Base-by-base conservation (phyloP, 2,888 invertebrate species). In the Tetranychus truncatus region DNA sequence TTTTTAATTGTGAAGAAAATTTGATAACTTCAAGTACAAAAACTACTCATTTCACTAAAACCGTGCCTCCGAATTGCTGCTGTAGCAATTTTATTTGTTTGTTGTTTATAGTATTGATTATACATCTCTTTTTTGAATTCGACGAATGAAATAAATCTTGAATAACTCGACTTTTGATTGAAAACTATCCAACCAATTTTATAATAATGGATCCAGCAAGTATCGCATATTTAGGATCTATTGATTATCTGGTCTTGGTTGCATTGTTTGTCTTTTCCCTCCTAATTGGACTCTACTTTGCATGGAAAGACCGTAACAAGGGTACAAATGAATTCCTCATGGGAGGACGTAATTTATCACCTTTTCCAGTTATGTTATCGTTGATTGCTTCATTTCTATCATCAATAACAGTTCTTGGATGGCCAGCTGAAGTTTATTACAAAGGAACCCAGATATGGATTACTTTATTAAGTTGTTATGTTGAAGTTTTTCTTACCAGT, bases 301-400 rank as follows among this genome's bases (percentile, higher is more conserved):
- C 86, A 80, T 86, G 86, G 80, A 85, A 84, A 24, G 77, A 76
- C 66, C 78, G 83, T 79, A 85, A 84, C 78, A 83, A 85, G 81
- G 88, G 78, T 83, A 82, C 81, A 44, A 80, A 80, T 65, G 82
- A 83, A 76, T 81, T 82, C 71, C 80, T 83, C 34, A 80, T 82
- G 73, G 83, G 82, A 7, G 78, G 81, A 55, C 78, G 82, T 67
- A 78, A 80, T n/a, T 81, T 83, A 81, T 78, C 81, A 34, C 80
- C 82, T 44, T 78, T 82, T 45, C 82, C 83, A 8, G 81, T 82
- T 7, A 80, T 81, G 18, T 79, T 82, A 77, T 81, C 81, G 6
- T 78, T 83, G 6, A 79, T 82, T 77, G 82, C 82, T 45, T 81
- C 82, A 66, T 82, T 76, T 44, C 46, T 81, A 78, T 81, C 81